These are phyloP conservation scores for Lasioglossum albipes DNA, from an alignment of 1,140 invertebrate genomes.

Conservation along the genomic window DNA sequence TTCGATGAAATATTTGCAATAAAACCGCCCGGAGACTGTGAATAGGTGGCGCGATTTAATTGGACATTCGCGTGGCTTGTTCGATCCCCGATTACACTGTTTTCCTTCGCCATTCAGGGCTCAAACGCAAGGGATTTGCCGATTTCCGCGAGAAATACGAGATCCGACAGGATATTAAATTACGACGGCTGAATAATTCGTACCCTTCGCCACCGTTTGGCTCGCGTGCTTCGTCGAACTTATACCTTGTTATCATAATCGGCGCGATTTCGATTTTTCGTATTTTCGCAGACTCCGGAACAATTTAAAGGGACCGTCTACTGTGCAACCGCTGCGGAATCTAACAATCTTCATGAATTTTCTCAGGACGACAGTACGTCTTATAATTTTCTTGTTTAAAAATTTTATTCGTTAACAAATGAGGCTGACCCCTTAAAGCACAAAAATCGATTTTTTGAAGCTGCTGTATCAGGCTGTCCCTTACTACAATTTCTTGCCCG, in stretches of 20 bases:
- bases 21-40: neutral
- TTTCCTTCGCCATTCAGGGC: neutral
- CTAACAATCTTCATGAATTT: no score
- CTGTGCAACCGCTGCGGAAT: no score
- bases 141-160: neutral
- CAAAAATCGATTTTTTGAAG: no score
- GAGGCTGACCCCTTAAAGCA: no score
- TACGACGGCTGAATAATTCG: slow-evolving; percentile 7
- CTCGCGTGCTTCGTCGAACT: neutral
- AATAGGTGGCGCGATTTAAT: neutral
- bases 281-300: neutral
- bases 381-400: no score
- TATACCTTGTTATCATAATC: slow-evolving; percentile 35
- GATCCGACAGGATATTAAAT: neutral
- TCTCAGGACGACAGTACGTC: no score
- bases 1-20: neutral
- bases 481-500: neutral
- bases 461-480: no score
- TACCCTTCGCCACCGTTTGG: neutral
- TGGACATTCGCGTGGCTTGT: neutral
- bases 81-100: neutral
- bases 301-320: no score
- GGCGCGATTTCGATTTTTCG: neutral
- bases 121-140: neutral
- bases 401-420: no score